These are phyloP conservation scores for Portevinia maculata DNA, from an alignment of 2,888 invertebrate species.

Conservation along the genomic window DNA sequence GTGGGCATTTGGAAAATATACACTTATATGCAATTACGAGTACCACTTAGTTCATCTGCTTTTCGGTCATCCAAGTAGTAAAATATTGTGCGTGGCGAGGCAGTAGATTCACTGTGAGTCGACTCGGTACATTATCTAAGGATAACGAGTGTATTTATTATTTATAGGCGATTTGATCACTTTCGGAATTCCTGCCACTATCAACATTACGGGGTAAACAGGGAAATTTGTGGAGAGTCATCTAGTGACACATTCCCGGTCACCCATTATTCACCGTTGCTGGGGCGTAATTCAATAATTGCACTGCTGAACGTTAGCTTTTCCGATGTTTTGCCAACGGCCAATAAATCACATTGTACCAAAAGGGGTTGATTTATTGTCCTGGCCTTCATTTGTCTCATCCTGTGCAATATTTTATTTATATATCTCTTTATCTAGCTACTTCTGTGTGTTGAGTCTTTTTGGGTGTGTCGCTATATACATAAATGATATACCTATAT, in stretches of 20 bases:
- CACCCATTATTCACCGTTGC: conserved; percentile 62
- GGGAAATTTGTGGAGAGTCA: conserved; percentile 63
- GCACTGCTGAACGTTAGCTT: conserved; percentile 67
- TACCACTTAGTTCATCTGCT: conserved; percentile 50
- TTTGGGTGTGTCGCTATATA: not conserved
- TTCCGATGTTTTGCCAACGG: conserved; percentile 68
- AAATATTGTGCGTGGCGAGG: not conserved
- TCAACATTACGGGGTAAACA: conserved; percentile 48
- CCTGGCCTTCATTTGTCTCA: conserved; percentile 55
- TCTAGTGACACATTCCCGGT: conserved; percentile 69
- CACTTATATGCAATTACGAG: conserved; percentile 60
- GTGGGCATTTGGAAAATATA: conserved; percentile 46
- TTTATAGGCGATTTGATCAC: conserved; percentile 72
- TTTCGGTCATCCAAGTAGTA: not conserved
- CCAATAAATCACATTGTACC: conserved; percentile 68
- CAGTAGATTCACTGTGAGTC: conserved; percentile 31
- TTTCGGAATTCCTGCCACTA: conserved; percentile 67
- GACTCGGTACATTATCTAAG: conserved; percentile 31
- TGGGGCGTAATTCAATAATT: conserved; percentile 73
- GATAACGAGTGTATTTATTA: conserved; percentile 62
- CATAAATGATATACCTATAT: too few species aligned
- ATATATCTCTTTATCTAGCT: conserved; percentile 64
- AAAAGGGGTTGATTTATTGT: conserved; percentile 70
- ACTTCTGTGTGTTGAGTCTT: not conserved
- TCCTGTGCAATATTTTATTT: conserved; percentile 71